A percentile compares a stretch with the other conserved stretches of the same genome.
Conservation (phyloP, 2,888 invertebrate species). For the Deilephila elpenor region DNA sequence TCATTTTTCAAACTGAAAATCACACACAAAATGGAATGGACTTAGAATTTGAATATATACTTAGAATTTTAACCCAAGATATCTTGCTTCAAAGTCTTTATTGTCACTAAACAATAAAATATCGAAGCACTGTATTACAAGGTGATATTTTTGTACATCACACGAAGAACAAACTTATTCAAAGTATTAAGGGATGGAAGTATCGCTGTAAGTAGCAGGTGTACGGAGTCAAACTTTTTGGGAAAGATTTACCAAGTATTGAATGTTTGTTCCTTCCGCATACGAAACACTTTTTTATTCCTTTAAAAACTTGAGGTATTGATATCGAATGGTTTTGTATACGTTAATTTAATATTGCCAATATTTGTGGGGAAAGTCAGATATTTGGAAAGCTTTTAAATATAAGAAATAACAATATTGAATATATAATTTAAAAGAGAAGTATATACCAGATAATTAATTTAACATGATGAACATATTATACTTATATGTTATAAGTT, state of each 20-base stretch:
- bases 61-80: too few species aligned
- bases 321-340: background rate
- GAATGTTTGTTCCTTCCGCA: background rate
- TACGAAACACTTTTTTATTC: background rate
- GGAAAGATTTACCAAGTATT: slow-evolving; percentile 16
- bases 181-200: slow-evolving; percentile 22
- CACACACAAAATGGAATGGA: too few species aligned
- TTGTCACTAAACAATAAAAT: too few species aligned
- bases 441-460: too few species aligned
- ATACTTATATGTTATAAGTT: too few species aligned
- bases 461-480: too few species aligned
- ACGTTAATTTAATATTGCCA: background rate
- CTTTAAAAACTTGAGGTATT: background rate
- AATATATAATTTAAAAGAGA: too few species aligned
- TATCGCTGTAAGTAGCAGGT: slow-evolving; percentile 19
- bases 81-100: too few species aligned
- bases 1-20: too few species aligned
- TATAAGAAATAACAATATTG: too few species aligned
- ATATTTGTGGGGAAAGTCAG: background rate
- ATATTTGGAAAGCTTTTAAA: too few species aligned
- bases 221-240: slow-evolving; percentile 7
- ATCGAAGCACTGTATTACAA: background rate
- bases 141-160: background rate
- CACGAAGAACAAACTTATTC: slow-evolving; percentile 19
- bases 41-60: too few species aligned